Evolutionary conservation across 1,140 invertebrate genomes (phyloP).

Genomic region (Orius insidiosus): DNA sequence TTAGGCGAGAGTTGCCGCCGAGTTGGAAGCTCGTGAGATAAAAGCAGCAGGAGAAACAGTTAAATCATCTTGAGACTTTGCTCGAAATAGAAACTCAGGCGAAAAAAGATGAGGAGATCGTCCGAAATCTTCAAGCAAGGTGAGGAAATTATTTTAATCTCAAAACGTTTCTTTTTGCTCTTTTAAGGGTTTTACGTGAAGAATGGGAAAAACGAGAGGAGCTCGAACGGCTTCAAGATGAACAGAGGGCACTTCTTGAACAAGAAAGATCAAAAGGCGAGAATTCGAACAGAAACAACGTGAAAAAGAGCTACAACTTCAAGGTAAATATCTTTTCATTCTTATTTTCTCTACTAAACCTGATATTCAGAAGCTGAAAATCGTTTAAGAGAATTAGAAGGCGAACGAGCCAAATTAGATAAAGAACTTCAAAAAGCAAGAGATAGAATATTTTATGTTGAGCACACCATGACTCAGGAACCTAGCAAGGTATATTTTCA

Average conservation of each 20-base stretch:
- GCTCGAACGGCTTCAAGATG: conserved; percentile 53
- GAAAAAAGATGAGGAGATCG: conserved; percentile 68
- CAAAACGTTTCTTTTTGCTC: conserved; percentile 20
- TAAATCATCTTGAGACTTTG: conserved; percentile 50
- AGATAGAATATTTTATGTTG: conserved; percentile 14
- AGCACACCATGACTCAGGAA: conserved; percentile 13
- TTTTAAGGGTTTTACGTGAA: conserved; percentile 48
- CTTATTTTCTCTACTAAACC: background rate
- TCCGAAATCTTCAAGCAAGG: conserved; percentile 49
- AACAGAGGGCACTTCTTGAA: conserved; percentile 51
- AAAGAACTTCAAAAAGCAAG: conserved; percentile 40
- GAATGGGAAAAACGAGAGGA: conserved; percentile 69
- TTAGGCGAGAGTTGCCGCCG: conserved; percentile 46
- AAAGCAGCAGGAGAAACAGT: conserved; percentile 46
- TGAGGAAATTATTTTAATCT: conserved; percentile 18
- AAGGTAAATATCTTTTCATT: conserved; percentile 27
- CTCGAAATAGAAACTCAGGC: conserved; percentile 65
- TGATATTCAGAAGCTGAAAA: conserved; percentile 40
- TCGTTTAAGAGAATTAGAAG: conserved; percentile 44
- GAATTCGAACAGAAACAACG: conserved; percentile 52
- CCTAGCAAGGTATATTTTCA: conserved; percentile 10
- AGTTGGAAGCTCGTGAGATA: conserved; percentile 41
- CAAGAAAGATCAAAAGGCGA: conserved; percentile 51
- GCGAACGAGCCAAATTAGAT: conserved; percentile 45
- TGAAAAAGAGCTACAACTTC: conserved; percentile 50